Base-by-base conservation (phyloP, 2,888 invertebrate species). In the Lacanobia wlatinum region DNA sequence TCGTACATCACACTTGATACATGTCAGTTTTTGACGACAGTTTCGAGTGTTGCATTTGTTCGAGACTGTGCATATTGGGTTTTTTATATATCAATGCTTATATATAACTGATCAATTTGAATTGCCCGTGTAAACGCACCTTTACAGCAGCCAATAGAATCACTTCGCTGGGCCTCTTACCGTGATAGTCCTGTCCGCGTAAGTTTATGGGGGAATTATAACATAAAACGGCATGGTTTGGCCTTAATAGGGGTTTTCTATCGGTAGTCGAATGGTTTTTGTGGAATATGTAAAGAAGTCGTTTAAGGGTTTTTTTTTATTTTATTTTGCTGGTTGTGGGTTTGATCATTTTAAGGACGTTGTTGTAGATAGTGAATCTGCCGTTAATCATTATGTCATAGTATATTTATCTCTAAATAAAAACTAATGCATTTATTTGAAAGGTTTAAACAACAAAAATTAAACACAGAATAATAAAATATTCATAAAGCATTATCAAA, bases 181-280 rank as follows among this genome's bases (percentile, higher is more conserved):
- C 84, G 86, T 88, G 89, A 91, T 89, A 86, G 88, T 83, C 74
- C 85, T 90, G 89, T 88, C 88, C 64, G 79, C 85, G 87, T 81
- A 89, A 86, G 87, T 91, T 91, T 91, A 91, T 91, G 88, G 86
- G 62, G 80, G 87, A 90, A 91, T 92, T 90, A 90, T 90, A 90
- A 89, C 88, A 89, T 90, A 88, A 89, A 91, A 89, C 74, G 74
- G 73, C 76, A 87, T 85, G 80, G 83, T 84, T 69, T 72, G 62
- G 61, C 65, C 38, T 78, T 68, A 75, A 73, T 77, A 34, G 71
- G 4, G 67, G 59, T 28, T 82, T 53, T 75, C 66, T 75, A 78
- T 70, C 48, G 66, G 79, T 67, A 73, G 73, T 69, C 46, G 12
- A 60, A 72, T 65, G 43, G 23, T 59, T 58, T 34, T 58, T 55